A percentile compares a stretch with the other conserved stretches of the same genome.
Evolutionary conservation across 1,140 invertebrate genomes (phyloP).

Genomic region (Musca vetustissima): DNA sequence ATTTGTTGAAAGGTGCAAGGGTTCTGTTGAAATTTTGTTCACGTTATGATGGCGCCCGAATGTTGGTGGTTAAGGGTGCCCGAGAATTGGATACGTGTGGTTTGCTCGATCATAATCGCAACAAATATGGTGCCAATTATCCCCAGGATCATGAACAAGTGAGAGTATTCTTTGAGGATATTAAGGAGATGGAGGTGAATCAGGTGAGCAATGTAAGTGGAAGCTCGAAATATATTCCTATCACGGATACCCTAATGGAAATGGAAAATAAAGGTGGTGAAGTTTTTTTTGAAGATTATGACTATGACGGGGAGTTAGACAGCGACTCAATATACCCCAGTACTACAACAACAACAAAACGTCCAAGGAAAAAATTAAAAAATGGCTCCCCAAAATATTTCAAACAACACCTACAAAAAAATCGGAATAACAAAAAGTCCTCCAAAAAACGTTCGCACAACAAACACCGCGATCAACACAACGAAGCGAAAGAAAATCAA

Average conservation of each 20-base stretch:
- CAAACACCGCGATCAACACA: background rate
- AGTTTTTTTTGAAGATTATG: constrained; percentile 39
- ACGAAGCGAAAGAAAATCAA: background rate
- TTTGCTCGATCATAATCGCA: constrained; percentile 67
- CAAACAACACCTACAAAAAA: background rate
- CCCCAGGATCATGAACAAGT: constrained; percentile 66
- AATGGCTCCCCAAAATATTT: background rate
- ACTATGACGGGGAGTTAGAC: background rate
- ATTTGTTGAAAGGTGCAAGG: constrained; percentile 72
- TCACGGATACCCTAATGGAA: constrained; percentile 30
- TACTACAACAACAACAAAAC: background rate
- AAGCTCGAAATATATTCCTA: too few relatives aligned
- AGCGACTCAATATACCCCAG: background rate
- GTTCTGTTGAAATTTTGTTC: constrained; percentile 78
- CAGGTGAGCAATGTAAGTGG: background rate
- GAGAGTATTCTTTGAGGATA: constrained; percentile 67
- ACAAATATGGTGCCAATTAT: constrained; percentile 61
- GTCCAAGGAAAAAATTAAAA: background rate
- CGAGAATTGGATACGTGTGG: constrained; percentile 74
- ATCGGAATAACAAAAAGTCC: background rate
- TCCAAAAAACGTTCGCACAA: background rate
- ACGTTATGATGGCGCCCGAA: constrained; percentile 72
- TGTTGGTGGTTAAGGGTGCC: constrained; percentile 77
- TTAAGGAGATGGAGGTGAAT: constrained; percentile 51
- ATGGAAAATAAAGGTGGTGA: constrained; percentile 53